Conservation (phyloP, 2,888 invertebrate genomes). For the Quadroppia sp. region DNA sequence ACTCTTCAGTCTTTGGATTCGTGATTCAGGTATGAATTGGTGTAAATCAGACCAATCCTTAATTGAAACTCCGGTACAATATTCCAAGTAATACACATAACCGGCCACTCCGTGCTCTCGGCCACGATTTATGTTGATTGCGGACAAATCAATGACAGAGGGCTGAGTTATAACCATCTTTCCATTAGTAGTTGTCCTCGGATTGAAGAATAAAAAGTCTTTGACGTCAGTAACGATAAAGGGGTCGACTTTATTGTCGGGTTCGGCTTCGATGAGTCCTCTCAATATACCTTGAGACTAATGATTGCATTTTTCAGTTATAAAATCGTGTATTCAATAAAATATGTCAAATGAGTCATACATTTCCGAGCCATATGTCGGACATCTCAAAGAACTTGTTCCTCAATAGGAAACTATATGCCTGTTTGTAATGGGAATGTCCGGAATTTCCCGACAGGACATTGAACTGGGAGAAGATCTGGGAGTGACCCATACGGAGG, state of each 20-base stretch:
- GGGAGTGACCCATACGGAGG: conserved; percentile 45
- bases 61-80: conserved; percentile 40
- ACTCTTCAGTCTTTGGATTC: conserved; percentile 28
- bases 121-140: conserved; percentile 41
- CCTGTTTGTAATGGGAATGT: conserved; percentile 10
- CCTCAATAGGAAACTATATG: conserved; percentile 38
- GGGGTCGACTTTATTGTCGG: conserved; percentile 40
- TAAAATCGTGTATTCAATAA: neutral
- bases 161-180: conserved; percentile 29
- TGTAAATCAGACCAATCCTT: conserved; percentile 40
- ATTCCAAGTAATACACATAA: conserved; percentile 43
- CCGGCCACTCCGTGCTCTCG: conserved; percentile 44
- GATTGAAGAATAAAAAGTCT: conserved; percentile 43
- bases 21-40: conserved; percentile 38
- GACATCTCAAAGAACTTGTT: conserved; percentile 45
- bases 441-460: conserved; percentile 17
- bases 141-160: conserved; percentile 40
- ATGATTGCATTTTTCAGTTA: neutral
- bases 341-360: neutral
- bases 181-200: conserved; percentile 17
- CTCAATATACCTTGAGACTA: conserved; percentile 36
- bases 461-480: conserved; percentile 42
- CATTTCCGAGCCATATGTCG: conserved; percentile 42
- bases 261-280: conserved; percentile 34
- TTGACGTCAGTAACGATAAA: conserved; percentile 43